phyloP scores from a whole-genome alignment of 1,140 invertebrate genomes.

The Xylocopa sonorina region DNA sequence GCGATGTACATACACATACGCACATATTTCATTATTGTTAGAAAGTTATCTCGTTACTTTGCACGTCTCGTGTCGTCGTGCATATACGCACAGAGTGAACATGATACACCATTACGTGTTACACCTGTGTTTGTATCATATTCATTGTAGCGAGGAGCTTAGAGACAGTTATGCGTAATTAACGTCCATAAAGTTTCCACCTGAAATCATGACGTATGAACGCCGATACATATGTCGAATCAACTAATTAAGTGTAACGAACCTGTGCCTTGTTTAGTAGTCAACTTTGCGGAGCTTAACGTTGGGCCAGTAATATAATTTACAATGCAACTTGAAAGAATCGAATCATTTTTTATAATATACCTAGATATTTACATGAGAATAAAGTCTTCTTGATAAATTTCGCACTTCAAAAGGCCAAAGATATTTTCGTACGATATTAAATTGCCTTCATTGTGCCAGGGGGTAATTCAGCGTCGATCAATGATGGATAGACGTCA shows the following conservation, averaged over 20 bases:
- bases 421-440: not conserved
- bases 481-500: constrained; percentile 53
- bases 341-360: too few species aligned
- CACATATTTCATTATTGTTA: constrained; percentile 15
- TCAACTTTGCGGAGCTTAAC: too few species aligned
- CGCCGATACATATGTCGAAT: not conserved
- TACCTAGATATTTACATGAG: too few species aligned
- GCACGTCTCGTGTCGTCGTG: not conserved
- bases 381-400: not conserved
- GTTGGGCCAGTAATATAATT: too few species aligned
- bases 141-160: constrained; percentile 1
- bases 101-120: not conserved
- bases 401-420: not conserved
- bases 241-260: constrained; percentile 5
- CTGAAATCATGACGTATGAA: constrained; percentile 3
- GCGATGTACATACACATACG: not conserved
- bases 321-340: too few species aligned
- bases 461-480: constrained; percentile 35
- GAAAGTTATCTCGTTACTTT: constrained; percentile 37
- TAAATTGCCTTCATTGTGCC: not conserved
- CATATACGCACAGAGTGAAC: not conserved
- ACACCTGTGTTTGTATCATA: not conserved
- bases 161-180: constrained; percentile 26
- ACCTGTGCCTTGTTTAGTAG: not conserved
- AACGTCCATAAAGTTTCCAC: not conserved